Evolutionary conservation across 2,113 vertebrate genomes (phyloP), one percentile per base, ranked within the genome.

Genomic region (Corythaixoides concolor): DNA sequence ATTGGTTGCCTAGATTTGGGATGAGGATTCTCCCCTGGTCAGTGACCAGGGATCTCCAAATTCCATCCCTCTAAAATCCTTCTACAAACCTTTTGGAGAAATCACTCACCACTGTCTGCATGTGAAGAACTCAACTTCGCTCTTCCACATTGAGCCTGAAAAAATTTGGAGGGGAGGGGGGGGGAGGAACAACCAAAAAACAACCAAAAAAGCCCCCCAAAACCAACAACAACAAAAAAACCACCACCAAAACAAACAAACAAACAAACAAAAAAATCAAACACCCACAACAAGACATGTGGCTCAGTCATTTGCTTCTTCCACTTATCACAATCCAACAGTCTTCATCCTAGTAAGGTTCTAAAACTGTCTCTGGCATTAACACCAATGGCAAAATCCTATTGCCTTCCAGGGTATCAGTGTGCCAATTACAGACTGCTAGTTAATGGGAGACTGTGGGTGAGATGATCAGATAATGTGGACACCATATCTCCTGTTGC

Each of bases 1-100:
- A 98, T 98, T 98, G 96, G 98, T 98, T 96, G 91, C 96, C 95
- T 97, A 97, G 95, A 95, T 92, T 95, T 84, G 86, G 97, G 97
- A 93, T 96, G 94, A 96, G 94, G 92, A 93, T 91, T 88, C 43
- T 81, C 62, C 58, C 82, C 85, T 20, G 88, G 90, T 95, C 91
- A 15, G 68, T 70, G 84, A 79, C 30, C 69, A 70, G 87, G 82
- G 79, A 75, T 74, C 87, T 74, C 92, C 93, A 94, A 87, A 95
- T 97, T 90, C 53, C 32, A 18, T 37, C 58, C 24, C 96, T 96
- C 78, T 35, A 68, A 88, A 94, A 85, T 89, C 81, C 43, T 75
- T 66, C 83, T 90, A 49, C 6, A 5, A 85, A 82, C 80, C 85
- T 67, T 92, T 95, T 88, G 93, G 93, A 96, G 85, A 93, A 69